Conservation (phyloP, 1,140 invertebrate species). For the Scaptomyza montana region DNA sequence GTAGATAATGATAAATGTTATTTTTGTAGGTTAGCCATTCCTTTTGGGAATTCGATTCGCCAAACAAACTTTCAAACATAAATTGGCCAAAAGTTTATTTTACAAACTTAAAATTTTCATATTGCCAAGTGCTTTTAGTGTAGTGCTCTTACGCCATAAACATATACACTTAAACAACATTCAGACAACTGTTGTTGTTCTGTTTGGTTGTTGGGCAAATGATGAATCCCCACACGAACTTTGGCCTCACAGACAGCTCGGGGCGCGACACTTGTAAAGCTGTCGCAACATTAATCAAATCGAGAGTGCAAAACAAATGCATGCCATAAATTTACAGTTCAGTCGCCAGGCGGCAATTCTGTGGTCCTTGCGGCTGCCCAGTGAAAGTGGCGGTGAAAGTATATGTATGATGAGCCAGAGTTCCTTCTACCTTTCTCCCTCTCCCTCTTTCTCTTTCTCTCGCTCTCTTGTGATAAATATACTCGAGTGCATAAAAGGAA, state of each 20-base stretch:
- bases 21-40: no score
- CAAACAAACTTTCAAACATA: neutral
- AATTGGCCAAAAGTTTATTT: slow-evolving; percentile 3
- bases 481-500: slow-evolving; percentile 17
- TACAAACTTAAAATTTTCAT: neutral
- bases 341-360: slow-evolving; percentile 24
- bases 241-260: slow-evolving; percentile 37
- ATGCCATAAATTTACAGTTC: slow-evolving; percentile 61
- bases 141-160: neutral
- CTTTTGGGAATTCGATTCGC: neutral
- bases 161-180: slow-evolving; percentile 3
- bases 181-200: slow-evolving; percentile 33
- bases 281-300: slow-evolving; percentile 70
- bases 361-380: slow-evolving; percentile 31
- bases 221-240: slow-evolving; percentile 52
- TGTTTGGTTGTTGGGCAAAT: slow-evolving; percentile 44
- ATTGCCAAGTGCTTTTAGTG: slow-evolving; percentile 13
- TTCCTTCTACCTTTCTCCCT: no score
- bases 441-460: neutral
- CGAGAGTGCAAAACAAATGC: slow-evolving; percentile 63
- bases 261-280: slow-evolving; percentile 66
- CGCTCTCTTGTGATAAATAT: slow-evolving; percentile 21
- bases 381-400: slow-evolving; percentile 48
- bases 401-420: no score
- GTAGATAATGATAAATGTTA: neutral